These are phyloP conservation scores for Gymnocephalus cernua DNA, from an alignment of 2,113 vertebrate species.

Conservation along the genomic window DNA sequence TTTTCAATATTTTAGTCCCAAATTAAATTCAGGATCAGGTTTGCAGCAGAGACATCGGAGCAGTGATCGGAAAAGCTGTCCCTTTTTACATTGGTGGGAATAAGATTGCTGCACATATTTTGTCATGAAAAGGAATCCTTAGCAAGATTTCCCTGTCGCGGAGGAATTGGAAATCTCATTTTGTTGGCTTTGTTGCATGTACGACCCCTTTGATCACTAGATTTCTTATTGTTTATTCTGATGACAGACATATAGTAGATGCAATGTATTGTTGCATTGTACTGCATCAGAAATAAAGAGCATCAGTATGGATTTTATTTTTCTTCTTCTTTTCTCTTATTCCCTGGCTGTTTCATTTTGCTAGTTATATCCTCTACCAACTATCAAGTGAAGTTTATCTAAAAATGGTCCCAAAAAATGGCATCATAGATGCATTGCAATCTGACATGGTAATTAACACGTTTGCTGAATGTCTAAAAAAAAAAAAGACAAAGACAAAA, in stretches of 20 bases:
- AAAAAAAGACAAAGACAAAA: neutral
- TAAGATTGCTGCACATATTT: conserved; percentile 30
- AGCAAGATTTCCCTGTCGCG: neutral
- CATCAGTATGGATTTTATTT: neutral
- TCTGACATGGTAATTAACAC: neutral
- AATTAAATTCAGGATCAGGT: conserved; percentile 41
- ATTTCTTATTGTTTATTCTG: neutral
- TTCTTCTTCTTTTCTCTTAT: neutral
- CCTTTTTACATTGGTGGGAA: conserved; percentile 18
- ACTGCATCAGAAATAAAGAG: neutral
- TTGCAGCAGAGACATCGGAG: conserved; percentile 17
- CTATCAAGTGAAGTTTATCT: neutral
- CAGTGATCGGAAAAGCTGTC: conserved; percentile 9
- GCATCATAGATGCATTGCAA: neutral
- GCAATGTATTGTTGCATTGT: neutral
- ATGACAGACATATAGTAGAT: neutral
- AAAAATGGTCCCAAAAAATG: neutral
- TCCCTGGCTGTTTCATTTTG: neutral
- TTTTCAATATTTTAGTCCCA: conserved; percentile 34
- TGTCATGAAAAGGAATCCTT: conserved; percentile 33
- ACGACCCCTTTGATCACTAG: neutral
- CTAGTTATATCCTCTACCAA: neutral
- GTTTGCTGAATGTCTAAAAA: neutral
- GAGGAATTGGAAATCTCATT: conserved; percentile 20
- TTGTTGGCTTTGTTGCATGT: neutral